Conservation (phyloP, 2,888 invertebrate species). For the Campaea margaritaria region DNA sequence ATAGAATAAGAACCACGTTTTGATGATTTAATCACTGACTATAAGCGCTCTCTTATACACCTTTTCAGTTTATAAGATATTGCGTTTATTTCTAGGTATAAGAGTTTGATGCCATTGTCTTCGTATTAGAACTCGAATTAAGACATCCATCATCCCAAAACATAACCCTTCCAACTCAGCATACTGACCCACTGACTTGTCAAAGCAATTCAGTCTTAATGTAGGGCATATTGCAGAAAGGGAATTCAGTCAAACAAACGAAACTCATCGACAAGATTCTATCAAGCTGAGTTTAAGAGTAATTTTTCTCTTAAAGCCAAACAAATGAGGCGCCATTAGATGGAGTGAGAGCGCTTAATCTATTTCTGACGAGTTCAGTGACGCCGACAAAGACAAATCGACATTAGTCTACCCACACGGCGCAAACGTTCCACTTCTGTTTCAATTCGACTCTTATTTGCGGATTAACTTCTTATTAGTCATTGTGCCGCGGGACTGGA, state of each 20-base stretch:
- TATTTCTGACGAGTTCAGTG: conserved; percentile 86
- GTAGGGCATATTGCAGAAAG: conserved; percentile 37
- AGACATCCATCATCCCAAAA: no score
- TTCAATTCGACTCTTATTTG: conserved; percentile 86
- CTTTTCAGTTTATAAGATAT: no score
- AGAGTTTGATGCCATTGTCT: no score
- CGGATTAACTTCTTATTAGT: conserved; percentile 86
- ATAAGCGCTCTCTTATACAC: no score
- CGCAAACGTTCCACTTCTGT: conserved; percentile 82
- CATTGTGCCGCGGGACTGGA: conserved; percentile 74
- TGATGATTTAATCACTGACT: no score
- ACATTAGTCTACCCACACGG: conserved; percentile 85
- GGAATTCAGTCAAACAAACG: conserved; percentile 77
- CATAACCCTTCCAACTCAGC: conserved; percentile 16
- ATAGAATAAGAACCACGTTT: no score
- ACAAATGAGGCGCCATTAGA: conserved; percentile 85
- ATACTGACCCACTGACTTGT: background rate
- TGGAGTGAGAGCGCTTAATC: conserved; percentile 85
- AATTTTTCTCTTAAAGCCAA: conserved; percentile 85
- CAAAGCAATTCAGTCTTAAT: conserved; percentile 12
- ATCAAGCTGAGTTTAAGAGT: conserved; percentile 80
- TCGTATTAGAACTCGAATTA: no score
- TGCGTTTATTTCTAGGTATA: no score
- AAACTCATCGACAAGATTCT: conserved; percentile 80
- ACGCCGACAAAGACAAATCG: conserved; percentile 86